These are phyloP conservation scores for Hyla sarda DNA, from an alignment of 2,113 vertebrate genomes.

Conservation along the genomic window DNA sequence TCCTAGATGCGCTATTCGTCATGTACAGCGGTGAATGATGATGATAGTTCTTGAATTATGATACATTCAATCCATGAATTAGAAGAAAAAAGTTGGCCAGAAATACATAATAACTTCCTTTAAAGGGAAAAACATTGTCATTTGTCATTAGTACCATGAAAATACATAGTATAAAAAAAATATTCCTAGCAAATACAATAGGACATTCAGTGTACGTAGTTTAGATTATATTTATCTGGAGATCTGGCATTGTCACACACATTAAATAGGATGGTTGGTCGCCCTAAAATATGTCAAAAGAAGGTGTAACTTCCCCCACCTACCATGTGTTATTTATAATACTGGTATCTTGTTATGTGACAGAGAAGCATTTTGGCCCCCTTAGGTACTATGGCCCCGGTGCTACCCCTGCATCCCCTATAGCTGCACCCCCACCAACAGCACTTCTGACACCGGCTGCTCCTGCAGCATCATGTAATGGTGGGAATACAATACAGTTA, in stretches of 20 bases:
- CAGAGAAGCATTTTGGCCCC: background rate
- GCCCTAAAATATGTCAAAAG: background rate
- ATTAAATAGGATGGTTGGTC: background rate
- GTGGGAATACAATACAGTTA: no score
- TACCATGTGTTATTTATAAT: no score
- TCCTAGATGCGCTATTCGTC: constrained; percentile 15
- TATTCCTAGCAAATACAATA: background rate
- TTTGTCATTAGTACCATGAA: background rate
- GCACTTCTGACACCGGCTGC: no score
- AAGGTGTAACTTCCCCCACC: background rate
- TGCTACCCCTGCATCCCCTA: background rate
- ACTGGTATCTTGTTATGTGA: no score
- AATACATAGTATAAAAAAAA: background rate
- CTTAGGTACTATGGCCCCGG: no score
- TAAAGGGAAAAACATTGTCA: background rate
- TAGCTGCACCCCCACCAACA: no score
- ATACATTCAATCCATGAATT: background rate
- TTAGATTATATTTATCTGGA: background rate
- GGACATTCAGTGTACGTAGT: background rate
- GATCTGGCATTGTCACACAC: background rate
- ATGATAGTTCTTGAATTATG: background rate
- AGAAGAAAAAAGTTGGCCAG: background rate
- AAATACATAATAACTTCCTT: background rate
- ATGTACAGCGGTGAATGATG: background rate
- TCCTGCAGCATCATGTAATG: no score